Evolutionary conservation across 2,113 vertebrate species (phyloP), one percentile per base, ranked within the genome.

Genomic region (Ageneiosus marmoratus): DNA sequence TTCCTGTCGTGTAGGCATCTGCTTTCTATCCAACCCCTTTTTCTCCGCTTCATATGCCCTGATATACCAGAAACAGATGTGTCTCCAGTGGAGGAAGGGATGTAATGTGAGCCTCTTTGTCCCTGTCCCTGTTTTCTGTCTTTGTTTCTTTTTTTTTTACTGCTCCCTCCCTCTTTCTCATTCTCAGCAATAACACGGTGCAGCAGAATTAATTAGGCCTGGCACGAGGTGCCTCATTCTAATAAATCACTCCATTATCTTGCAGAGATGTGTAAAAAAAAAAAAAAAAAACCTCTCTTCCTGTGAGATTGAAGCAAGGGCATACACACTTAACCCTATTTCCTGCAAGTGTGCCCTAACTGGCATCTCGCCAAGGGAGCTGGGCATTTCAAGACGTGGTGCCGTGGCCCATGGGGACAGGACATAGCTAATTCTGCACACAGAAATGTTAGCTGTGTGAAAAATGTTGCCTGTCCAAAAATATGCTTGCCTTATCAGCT

Each of bases 241-340:
- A 91, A 91, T 92, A 92, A 91, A 93, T 91, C 91, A 91, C 83
- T 89, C 88, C 88, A 88, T 92, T 92, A 93, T 91, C 90, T 91
- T 86, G 84, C 88, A 90, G 87, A 85, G 90, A 90, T 87, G 86
- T 87, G 86, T 89, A 76, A 55, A 20, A 55, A 74, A 41, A 9
- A 85, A 87, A 91, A 89, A 86, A 63, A n/a, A 27, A 32, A 16
- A 12, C 16, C 29, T 90, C 87, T 90, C 91, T 92, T 92, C 85
- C 88, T 91, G 82, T 55, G 53, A 81, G 78, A 27, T 62, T 80
- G 82, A 89, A 85, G 83, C 79, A 84, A 32, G 82, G 85, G 85
- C 83, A 77, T 29, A 70, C 81, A 46, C 18, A 80, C 29, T 92
- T 89, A 88, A 89, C 88, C 88, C 84, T 63, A 80, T 70, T 90